Evolutionary conservation across 1,140 invertebrate genomes (phyloP).

Genomic region (Gonioctena quinquepunctata): DNA sequence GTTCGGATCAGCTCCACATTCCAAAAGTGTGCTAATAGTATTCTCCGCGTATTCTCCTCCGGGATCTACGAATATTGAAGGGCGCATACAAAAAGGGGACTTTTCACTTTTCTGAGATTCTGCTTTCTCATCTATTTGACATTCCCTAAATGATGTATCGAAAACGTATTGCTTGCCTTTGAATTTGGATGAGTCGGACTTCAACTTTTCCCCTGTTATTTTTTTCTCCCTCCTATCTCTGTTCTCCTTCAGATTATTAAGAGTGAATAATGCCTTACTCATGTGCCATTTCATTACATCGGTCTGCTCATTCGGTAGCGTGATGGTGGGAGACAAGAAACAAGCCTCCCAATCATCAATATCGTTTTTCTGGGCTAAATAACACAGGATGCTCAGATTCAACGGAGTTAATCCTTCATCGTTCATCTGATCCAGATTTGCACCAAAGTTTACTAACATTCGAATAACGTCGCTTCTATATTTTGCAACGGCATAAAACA

Average conservation of each 20-base stretch:
- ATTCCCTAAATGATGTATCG: not conserved
- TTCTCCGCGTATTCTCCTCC: not conserved
- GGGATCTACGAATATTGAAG: not conserved
- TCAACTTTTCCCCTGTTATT: not conserved
- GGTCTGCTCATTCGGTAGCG: slow-evolving; percentile 40
- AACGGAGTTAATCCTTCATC: slow-evolving; percentile 60
- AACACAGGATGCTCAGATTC: slow-evolving; percentile 54
- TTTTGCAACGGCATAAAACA: slow-evolving; percentile 59
- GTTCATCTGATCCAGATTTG: slow-evolving; percentile 56
- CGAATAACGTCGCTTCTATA: slow-evolving; percentile 42
- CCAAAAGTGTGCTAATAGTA: slow-evolving; percentile 53
- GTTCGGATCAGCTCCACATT: slow-evolving; percentile 56
- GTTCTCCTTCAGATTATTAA: not conserved
- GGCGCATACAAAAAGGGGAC: not conserved
- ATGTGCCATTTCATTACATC: slow-evolving; percentile 50
- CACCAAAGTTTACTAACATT: slow-evolving; percentile 56
- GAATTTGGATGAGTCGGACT: too few relatives aligned
- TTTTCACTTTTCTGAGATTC: not conserved
- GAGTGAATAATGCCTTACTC: slow-evolving; percentile 27
- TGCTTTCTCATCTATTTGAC: not conserved
- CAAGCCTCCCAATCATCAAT: slow-evolving; percentile 51
- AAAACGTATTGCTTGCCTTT: not conserved
- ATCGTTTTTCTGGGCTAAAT: slow-evolving; percentile 49
- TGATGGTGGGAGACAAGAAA: slow-evolving; percentile 46
- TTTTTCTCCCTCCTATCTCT: not conserved